Conservation (phyloP, 2,888 invertebrate species). For the Machimus rusticus region DNA sequence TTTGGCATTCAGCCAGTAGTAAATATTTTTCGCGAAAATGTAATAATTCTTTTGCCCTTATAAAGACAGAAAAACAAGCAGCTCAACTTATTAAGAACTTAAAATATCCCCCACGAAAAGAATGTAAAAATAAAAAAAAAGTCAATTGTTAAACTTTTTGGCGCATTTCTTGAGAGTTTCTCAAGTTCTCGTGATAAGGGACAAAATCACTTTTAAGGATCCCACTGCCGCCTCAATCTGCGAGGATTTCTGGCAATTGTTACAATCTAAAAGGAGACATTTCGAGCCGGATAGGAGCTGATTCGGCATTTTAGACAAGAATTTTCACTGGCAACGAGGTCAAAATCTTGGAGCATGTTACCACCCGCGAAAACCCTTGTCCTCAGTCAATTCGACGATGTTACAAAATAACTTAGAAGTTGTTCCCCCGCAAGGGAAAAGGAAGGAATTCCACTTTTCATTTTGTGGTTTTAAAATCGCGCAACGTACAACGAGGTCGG, state of each 20-base stretch:
- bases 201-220: not conserved
- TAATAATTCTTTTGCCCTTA: not conserved
- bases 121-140: not conserved
- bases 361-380: not conserved
- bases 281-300: not conserved
- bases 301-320: not conserved
- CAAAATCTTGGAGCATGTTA: not conserved
- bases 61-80: not conserved
- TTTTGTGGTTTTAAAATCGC: not conserved
- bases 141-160: not conserved
- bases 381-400: not conserved
- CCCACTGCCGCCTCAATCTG: not conserved
- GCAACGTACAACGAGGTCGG: not conserved
- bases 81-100: not conserved
- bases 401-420: not conserved
- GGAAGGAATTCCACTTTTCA: not conserved
- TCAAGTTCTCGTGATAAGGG: not conserved
- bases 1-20: not conserved
- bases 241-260: not conserved
- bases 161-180: not conserved
- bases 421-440: not conserved
- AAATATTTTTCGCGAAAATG: not conserved
- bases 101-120: not conserved
- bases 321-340: not conserved
- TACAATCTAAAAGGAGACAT: not conserved